Evolutionary conservation across 2,797 vertebrate species (phyloP).

Genomic region (Schizothorax lantsangensis): DNA sequence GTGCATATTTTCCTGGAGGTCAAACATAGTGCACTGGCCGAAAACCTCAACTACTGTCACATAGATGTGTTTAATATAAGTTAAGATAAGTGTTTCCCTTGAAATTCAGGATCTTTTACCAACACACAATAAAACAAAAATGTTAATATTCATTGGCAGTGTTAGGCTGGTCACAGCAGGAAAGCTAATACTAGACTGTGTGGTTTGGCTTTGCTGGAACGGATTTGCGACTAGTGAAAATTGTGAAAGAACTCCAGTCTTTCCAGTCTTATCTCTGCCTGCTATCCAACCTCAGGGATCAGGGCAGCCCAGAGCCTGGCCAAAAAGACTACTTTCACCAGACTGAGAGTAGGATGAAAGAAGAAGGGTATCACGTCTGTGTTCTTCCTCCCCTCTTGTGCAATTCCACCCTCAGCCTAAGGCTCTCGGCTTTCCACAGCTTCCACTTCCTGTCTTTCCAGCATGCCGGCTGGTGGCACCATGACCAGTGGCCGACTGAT

Average conservation of each 20-base stretch:
- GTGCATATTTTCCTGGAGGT: constrained; percentile 32
- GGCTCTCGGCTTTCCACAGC: constrained; percentile 18
- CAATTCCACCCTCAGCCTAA: constrained; percentile 20
- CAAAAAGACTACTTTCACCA: constrained; percentile 65
- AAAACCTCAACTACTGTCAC: not conserved
- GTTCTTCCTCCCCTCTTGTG: constrained; percentile 13
- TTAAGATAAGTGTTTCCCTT: not conserved
- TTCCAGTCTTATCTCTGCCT: constrained; percentile 63
- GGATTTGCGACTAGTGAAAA: constrained; percentile 64
- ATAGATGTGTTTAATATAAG: not conserved
- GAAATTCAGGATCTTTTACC: constrained; percentile 7
- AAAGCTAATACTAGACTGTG: constrained; percentile 74
- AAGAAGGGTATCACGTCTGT: constrained; percentile 26
- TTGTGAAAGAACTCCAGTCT: constrained; percentile 71
- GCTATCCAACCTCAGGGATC: constrained; percentile 47
- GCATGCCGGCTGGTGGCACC: constrained; percentile 37
- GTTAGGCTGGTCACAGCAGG: constrained; percentile 61
- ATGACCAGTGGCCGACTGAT: constrained; percentile 17
- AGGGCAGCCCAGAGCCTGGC: constrained; percentile 35
- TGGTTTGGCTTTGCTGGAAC: constrained; percentile 63
- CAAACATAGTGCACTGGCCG: not conserved
- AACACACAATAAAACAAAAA: constrained; percentile 63
- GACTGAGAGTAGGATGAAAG: constrained; percentile 15
- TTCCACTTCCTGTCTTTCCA: constrained; percentile 43
- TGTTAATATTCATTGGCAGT: constrained; percentile 60